These are phyloP conservation scores for Carcina quercana DNA, from an alignment of 2,888 invertebrate genomes.

Conservation along the genomic window DNA sequence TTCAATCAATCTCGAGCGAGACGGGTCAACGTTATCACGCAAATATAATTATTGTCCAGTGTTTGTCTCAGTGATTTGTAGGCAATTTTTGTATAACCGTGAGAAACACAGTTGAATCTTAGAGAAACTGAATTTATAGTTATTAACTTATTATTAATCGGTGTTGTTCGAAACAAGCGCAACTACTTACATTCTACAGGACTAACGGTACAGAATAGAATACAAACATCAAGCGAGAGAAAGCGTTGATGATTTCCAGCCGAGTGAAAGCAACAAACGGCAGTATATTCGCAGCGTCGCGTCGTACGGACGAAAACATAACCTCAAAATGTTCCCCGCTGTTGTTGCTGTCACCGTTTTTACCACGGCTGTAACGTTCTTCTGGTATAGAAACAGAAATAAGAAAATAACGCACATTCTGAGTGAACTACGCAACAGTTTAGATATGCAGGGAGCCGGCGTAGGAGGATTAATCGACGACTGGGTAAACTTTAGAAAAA, in stretches of 20 bases:
- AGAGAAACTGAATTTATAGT: too few relatives aligned
- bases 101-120: too few relatives aligned
- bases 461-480: slow-evolving; percentile 75
- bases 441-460: slow-evolving; percentile 76
- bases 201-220: slow-evolving; percentile 57
- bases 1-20: too few relatives aligned
- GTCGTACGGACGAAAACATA: slow-evolving; percentile 46
- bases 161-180: too few relatives aligned
- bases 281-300: slow-evolving; percentile 48
- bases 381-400: slow-evolving; percentile 68
- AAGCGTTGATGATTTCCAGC: slow-evolving; percentile 60
- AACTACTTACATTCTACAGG: slow-evolving; percentile 23
- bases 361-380: slow-evolving; percentile 40
- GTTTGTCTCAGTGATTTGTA: too few relatives aligned
- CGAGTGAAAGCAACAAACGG: slow-evolving; percentile 55
- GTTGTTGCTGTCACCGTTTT: slow-evolving; percentile 40
- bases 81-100: too few relatives aligned
- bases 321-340: slow-evolving; percentile 53
- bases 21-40: too few relatives aligned
- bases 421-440: slow-evolving; percentile 65
- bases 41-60: too few relatives aligned
- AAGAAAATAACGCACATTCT: slow-evolving; percentile 68
- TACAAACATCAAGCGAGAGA: slow-evolving; percentile 52
- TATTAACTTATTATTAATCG: too few relatives aligned
- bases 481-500: slow-evolving; percentile 66